A percentile compares a stretch with the other conserved stretches of the same genome.
Evolutionary conservation across 2,797 vertebrate genomes (phyloP).

Genomic region (Poeciliopsis turneri): DNA sequence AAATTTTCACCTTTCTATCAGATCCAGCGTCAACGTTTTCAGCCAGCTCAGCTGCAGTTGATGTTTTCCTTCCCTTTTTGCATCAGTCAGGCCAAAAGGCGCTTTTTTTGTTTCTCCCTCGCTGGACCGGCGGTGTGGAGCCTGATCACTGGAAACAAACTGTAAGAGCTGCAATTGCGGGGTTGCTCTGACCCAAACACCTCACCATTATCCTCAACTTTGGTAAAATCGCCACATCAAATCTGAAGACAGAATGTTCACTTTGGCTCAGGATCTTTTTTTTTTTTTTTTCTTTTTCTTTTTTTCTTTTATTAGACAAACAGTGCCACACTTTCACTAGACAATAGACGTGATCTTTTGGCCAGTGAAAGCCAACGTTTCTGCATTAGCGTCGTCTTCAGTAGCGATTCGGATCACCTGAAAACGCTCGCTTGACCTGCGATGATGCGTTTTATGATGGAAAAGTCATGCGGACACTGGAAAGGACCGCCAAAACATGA

Average conservation of each 20-base stretch:
- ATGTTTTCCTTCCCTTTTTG: neutral
- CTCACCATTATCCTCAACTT: neutral
- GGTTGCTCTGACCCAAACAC: neutral
- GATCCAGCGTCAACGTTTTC: neutral
- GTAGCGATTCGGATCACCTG: neutral
- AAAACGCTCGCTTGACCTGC: neutral
- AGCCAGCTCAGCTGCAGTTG: neutral
- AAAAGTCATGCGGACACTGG: neutral
- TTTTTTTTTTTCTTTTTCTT: neutral
- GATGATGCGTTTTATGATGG: neutral
- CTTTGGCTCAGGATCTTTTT: neutral
- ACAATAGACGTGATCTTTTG: neutral
- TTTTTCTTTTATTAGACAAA: neutral
- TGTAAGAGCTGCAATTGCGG: neutral
- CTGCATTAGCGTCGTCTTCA: neutral
- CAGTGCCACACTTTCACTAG: neutral
- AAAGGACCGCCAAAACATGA: slow-evolving; percentile 25
- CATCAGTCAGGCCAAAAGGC: neutral
- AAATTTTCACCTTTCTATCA: neutral
- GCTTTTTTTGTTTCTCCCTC: neutral
- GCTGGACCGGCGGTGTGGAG: neutral
- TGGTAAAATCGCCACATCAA: neutral
- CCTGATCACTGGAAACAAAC: neutral
- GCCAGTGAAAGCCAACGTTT: neutral
- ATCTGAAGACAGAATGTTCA: neutral